These are phyloP conservation scores for Beris morrisii DNA, from an alignment of 2,888 invertebrate genomes.

Conservation along the genomic window DNA sequence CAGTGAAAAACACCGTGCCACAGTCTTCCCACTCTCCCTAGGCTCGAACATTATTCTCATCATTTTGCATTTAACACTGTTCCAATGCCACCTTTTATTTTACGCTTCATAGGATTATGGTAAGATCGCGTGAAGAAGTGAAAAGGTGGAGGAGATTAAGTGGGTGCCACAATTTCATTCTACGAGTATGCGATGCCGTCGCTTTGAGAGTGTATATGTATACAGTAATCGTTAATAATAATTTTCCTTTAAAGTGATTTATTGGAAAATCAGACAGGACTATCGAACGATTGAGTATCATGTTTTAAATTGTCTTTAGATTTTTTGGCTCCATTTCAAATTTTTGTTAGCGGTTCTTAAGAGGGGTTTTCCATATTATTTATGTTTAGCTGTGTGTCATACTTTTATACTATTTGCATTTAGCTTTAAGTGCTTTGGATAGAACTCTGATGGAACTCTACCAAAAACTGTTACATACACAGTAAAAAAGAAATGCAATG, in stretches of 20 bases:
- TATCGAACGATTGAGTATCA: conserved; percentile 16
- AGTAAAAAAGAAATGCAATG: no score
- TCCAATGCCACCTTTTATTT: conserved; percentile 25
- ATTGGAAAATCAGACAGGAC: conserved; percentile 27
- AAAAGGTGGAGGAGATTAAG: conserved; percentile 29
- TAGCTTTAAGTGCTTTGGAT: no score
- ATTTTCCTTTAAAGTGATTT: conserved; percentile 36
- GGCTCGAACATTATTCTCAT: conserved; percentile 19
- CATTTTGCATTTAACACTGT: conserved; percentile 28
- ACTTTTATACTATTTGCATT: no score
- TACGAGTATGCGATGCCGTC: not conserved
- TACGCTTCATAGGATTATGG: conserved; percentile 28
- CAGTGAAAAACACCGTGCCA: conserved; percentile 42
- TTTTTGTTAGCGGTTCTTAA: not conserved
- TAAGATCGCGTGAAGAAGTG: conserved; percentile 22
- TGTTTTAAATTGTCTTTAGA: conserved; percentile 22
- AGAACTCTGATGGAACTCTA: no score
- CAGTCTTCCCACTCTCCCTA: conserved; percentile 6
- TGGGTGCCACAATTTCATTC: conserved; percentile 25
- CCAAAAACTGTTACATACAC: no score
- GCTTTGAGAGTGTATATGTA: conserved; percentile 6
- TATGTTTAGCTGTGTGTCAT: no score
- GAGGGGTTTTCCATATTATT: no score
- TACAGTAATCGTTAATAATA: conserved; percentile 36
- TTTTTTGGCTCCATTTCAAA: conserved; percentile 21